Percentiles rank a stretch among this genome's conserved stretches.
These are phyloP conservation scores for Gibbula magus DNA, from an alignment of 2,888 invertebrate species.

Conservation along the genomic window DNA sequence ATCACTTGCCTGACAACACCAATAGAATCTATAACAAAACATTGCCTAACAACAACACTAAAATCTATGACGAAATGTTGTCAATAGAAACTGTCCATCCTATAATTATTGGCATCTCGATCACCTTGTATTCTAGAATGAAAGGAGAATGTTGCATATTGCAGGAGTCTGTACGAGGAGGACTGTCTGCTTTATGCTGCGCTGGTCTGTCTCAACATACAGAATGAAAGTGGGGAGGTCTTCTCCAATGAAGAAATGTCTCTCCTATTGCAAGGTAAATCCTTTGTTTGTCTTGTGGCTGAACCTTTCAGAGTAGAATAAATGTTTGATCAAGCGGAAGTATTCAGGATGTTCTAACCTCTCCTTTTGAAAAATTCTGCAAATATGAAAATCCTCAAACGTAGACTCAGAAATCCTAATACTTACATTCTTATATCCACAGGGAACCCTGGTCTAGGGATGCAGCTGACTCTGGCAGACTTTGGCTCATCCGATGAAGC, in stretches of 20 bases:
- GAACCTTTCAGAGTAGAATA: not conserved
- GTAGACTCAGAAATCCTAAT: not conserved
- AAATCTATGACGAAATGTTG: too few species aligned
- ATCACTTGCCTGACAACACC: too few species aligned
- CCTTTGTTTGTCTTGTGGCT: not conserved
- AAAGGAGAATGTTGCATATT: not conserved
- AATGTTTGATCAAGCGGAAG: too few species aligned
- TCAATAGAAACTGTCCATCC: too few species aligned
- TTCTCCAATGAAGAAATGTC: constrained; percentile 73
- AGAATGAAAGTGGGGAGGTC: constrained; percentile 64
- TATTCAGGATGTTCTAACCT: too few species aligned
- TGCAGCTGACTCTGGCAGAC: constrained; percentile 71
- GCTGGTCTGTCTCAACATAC: constrained; percentile 70
- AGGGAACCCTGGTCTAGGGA: constrained; percentile 73
- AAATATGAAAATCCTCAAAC: not conserved
- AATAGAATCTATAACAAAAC: too few species aligned
- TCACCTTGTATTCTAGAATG: too few species aligned
- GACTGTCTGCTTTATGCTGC: constrained; percentile 70
- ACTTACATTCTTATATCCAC: not conserved
- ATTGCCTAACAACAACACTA: too few species aligned
- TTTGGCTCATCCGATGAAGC: constrained; percentile 68
- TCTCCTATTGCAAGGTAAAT: constrained; percentile 71
- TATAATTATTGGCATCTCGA: too few species aligned
- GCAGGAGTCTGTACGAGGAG: constrained; percentile 71
- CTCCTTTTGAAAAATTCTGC: too few species aligned